phyloP scores from a whole-genome alignment of 2,113 vertebrate genomes.

The Crotophaga sulcirostris region DNA sequence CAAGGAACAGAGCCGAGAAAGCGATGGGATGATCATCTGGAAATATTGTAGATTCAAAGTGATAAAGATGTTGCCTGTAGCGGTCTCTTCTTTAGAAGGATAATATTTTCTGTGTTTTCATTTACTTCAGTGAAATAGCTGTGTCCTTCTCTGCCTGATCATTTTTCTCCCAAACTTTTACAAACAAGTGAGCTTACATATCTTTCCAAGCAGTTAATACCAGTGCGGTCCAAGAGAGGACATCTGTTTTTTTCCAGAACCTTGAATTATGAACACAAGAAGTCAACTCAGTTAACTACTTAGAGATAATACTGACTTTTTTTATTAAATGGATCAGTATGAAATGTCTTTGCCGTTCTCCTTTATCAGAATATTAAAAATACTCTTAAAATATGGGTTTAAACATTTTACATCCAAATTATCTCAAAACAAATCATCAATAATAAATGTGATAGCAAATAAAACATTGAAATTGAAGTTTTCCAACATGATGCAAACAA shows the following conservation, averaged over 20 bases:
- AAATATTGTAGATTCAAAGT: background rate
- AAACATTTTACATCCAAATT: background rate
- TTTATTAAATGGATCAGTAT: background rate
- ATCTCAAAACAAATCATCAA: background rate
- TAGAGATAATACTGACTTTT: background rate
- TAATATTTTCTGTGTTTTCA: background rate
- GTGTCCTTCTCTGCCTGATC: background rate
- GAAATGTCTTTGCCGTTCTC: background rate
- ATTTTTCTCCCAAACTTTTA: too few relatives aligned
- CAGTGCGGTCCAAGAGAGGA: background rate
- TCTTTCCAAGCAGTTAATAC: background rate
- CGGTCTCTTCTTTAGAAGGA: background rate
- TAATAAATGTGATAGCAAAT: background rate
- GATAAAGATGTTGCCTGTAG: background rate
- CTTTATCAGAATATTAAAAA: background rate
- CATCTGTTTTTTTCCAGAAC: conserved; percentile 23
- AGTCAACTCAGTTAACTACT: background rate
- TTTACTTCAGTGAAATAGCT: background rate
- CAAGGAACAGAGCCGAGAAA: background rate
- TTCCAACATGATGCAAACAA: background rate
- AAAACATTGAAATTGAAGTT: background rate
- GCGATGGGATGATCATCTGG: background rate
- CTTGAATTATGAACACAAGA: background rate
- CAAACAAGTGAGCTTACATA: background rate
- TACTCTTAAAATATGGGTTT: background rate